Evolutionary conservation across 2,113 vertebrate species (phyloP).

Genomic region (Nanorana parkeri): DNA sequence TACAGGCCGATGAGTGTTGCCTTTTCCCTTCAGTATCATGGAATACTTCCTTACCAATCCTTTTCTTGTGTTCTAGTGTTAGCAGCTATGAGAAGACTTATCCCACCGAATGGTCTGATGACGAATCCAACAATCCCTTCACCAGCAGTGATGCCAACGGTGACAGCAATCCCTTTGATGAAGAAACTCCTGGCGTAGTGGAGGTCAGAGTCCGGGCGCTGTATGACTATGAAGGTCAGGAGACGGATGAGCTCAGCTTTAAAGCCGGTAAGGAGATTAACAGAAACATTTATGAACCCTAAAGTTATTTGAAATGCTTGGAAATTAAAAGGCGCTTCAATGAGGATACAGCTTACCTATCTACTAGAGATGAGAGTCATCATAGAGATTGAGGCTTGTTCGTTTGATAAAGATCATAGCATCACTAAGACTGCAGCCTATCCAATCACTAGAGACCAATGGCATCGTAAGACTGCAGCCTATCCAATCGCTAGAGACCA

Average conservation of each 20-base stretch:
- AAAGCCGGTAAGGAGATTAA: slow-evolving; percentile 83
- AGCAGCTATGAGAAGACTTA: slow-evolving; percentile 85
- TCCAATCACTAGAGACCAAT: too few species aligned
- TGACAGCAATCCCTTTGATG: slow-evolving; percentile 94
- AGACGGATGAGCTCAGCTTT: slow-evolving; percentile 96
- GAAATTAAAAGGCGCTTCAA: too few species aligned
- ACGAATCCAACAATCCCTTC: slow-evolving; percentile 91
- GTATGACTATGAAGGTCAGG: slow-evolving; percentile 96
- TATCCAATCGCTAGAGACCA: too few species aligned
- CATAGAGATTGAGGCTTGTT: too few species aligned
- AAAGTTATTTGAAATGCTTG: too few species aligned
- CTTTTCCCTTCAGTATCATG: not conserved
- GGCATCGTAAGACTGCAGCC: too few species aligned
- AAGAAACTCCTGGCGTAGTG: slow-evolving; percentile 78
- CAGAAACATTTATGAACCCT: not conserved
- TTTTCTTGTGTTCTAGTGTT: slow-evolving; percentile 69
- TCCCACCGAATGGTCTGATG: slow-evolving; percentile 88
- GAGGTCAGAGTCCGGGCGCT: slow-evolving; percentile 89
- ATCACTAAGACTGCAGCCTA: too few species aligned
- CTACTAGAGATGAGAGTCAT: too few species aligned
- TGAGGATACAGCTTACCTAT: too few species aligned
- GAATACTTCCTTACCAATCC: not conserved
- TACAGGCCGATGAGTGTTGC: not conserved
- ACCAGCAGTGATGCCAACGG: slow-evolving; percentile 81
- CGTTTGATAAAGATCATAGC: too few species aligned